Conservation (phyloP, 2,888 invertebrate genomes). For the Amphipyra berbera region DNA sequence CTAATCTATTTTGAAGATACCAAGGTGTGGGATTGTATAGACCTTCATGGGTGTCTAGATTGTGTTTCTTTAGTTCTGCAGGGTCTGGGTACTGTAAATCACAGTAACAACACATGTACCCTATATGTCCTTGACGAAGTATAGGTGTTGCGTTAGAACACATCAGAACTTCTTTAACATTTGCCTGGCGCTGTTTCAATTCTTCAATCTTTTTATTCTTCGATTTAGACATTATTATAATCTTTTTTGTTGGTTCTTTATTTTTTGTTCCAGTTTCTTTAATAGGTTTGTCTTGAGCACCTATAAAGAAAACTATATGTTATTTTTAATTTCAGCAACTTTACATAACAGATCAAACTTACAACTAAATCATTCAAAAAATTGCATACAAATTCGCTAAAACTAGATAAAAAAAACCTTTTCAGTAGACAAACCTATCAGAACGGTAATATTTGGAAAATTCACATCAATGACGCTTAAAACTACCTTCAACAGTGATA, state of each 20-base stretch:
- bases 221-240: neutral
- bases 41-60: conserved; percentile 51
- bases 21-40: conserved; percentile 4
- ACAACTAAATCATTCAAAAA: too few relatives aligned
- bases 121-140: conserved; percentile 55
- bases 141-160: conserved; percentile 69
- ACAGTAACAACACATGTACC: conserved; percentile 67
- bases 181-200: conserved; percentile 25
- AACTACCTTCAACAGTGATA: too few relatives aligned
- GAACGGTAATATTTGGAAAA: too few relatives aligned
- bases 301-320: conserved; percentile 42
- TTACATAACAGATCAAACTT: neutral
- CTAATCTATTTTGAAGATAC: neutral
- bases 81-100: conserved; percentile 56
- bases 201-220: conserved; percentile 6
- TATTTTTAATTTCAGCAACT: conserved; percentile 4
- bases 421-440: too few relatives aligned
- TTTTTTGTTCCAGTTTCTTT: neutral
- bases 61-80: conserved; percentile 64
- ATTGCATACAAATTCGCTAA: too few relatives aligned
- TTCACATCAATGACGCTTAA: too few relatives aligned
- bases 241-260: neutral
- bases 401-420: too few relatives aligned
- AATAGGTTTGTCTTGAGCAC: conserved; percentile 16
- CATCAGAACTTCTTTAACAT: conserved; percentile 32